Base-by-base conservation (phyloP, 2,113 vertebrate species). In the Crotalus horridus region DNA sequence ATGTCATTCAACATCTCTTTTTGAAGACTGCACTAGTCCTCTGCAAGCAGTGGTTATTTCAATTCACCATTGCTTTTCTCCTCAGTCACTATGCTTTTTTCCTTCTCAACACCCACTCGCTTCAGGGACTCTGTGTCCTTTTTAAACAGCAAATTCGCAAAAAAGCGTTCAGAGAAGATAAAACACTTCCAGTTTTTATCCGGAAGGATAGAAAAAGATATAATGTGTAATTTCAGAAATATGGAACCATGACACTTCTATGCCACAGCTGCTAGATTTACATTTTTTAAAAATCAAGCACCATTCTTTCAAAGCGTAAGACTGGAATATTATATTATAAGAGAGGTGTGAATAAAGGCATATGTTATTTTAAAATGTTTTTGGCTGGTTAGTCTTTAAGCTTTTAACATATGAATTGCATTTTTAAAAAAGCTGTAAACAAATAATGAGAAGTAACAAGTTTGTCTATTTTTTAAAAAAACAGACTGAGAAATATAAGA, bases 161-260 rank as follows among this genome's bases (percentile, higher is more conserved):
- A 85, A 59, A 56, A 58, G 15, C 88, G 39, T 91, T 46, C 17
- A 64, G n/a, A 85, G 55, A 54, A 39, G 61, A 91, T 39, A 85
- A 93, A 89, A 69, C n/a, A 69, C 39, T 58, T 94, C 88, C 33
- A 55, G 7, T 24, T 15, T 20, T 54, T 43, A 53, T 48, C 86
- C 23, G 61, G 46, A 86, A 89, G 39, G 85, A 4, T 29, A 88
- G 61, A 51, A 51, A 10, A 12, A 91, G 90, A 88, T 43, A 91
- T 91, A 88, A 59, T 43, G 61, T 53, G 39, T 59, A 55, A 87
- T 56, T 89, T 92, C 43, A 89, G 51, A 58, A 61, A 89, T 53
- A 92, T 92, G 91, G 61, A 92, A 74, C 56, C 56, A 48, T 64
- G 61, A 56, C 87, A 89, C 88, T 81, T 85, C 69, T 61, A 59